Percentiles rank a stretch among this genome's conserved stretches.
phyloP scores from a whole-genome alignment of 2,797 vertebrate species.

The Anguilla pacifica region DNA sequence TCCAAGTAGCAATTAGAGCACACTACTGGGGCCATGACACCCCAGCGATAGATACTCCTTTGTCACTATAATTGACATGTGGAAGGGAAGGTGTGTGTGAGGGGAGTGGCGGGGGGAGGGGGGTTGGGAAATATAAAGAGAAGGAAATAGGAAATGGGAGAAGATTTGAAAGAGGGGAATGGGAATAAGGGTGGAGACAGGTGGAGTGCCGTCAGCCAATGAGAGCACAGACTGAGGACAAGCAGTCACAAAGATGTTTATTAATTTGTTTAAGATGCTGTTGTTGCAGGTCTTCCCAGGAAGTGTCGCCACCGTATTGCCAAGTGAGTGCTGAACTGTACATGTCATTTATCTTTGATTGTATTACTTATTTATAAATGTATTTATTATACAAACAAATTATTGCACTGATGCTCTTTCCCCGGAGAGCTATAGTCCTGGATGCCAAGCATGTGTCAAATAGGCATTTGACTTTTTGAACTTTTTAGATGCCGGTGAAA shows the following conservation, averaged over 20 bases:
- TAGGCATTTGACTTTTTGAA: too few relatives aligned
- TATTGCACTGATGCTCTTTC: background rate
- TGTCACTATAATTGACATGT: too few relatives aligned
- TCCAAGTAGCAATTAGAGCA: too few relatives aligned
- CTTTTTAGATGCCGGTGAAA: too few relatives aligned
- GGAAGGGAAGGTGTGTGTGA: too few relatives aligned
- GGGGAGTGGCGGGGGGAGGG: too few relatives aligned
- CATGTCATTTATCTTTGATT: background rate
- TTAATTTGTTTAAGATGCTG: background rate
- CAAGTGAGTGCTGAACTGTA: constrained; percentile 60
- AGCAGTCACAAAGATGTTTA: background rate
- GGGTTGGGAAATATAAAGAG: too few relatives aligned
- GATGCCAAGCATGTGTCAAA: too few relatives aligned
- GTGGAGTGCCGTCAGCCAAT: background rate
- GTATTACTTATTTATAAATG: background rate
- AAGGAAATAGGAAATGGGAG: too few relatives aligned
- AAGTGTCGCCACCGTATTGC: constrained; percentile 70
- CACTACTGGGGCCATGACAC: too few relatives aligned
- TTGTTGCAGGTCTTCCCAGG: constrained; percentile 67
- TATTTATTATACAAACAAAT: background rate
- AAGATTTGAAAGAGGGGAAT: background rate
- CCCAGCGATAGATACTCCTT: too few relatives aligned
- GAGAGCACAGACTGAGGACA: background rate
- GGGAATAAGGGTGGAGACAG: too few relatives aligned
- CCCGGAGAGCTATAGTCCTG: background rate